These are phyloP conservation scores for Mormyrus proboscirostris DNA, from an alignment of 2,797 vertebrate species.

Conservation along the genomic window DNA sequence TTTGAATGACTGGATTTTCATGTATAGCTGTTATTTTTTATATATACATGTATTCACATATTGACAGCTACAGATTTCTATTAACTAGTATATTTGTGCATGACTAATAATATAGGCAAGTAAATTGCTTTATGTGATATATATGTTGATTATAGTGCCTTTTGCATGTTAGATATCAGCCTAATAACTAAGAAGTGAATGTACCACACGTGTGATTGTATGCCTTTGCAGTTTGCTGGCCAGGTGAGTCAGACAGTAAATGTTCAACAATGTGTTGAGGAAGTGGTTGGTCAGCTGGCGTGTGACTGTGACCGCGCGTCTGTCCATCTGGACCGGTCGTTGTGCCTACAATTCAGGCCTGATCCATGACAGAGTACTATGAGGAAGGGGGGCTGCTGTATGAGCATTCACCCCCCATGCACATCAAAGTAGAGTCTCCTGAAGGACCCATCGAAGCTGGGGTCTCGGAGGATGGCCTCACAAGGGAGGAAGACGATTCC, in stretches of 20 bases:
- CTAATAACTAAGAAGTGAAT: not conserved
- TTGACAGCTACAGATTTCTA: not conserved
- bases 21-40: not conserved
- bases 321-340: slow-evolving; percentile 47
- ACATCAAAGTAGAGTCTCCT: slow-evolving; percentile 78
- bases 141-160: slow-evolving; percentile 6
- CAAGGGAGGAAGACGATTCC: slow-evolving; percentile 70
- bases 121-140: not conserved
- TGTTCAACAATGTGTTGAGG: not conserved
- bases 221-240: slow-evolving; percentile 11
- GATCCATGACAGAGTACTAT: slow-evolving; percentile 75
- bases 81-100: not conserved
- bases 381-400: slow-evolving; percentile 76
- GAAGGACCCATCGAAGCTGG: slow-evolving; percentile 68
- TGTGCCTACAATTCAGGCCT: slow-evolving; percentile 56
- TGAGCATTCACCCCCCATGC: slow-evolving; percentile 76
- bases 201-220: not conserved
- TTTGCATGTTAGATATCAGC: slow-evolving; percentile 15
- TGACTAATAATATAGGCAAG: slow-evolving; percentile 11
- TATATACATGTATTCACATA: not conserved
- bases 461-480: slow-evolving; percentile 70
- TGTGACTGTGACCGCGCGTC: slow-evolving; percentile 49
- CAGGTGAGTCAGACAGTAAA: slow-evolving; percentile 22
- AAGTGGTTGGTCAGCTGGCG: slow-evolving; percentile 3
- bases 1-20: slow-evolving; percentile 10